Evolutionary conservation across 2,888 invertebrate species (phyloP).

Genomic region (Aquatica leii): DNA sequence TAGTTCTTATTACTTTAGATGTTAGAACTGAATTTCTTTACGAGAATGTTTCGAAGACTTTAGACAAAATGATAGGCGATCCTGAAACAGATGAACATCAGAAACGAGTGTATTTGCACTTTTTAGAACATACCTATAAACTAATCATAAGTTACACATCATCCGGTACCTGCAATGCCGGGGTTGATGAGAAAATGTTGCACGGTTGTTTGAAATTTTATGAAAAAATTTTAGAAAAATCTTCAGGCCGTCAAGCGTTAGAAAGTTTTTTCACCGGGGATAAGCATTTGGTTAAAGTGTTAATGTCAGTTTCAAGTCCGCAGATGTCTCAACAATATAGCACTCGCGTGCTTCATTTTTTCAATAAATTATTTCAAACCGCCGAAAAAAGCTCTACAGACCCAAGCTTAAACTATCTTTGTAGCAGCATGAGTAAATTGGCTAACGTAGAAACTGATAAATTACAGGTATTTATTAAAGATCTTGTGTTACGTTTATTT

Average conservation of each 20-base stretch:
- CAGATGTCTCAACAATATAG: slow-evolving; percentile 76
- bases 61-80: slow-evolving; percentile 71
- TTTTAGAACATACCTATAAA: slow-evolving; percentile 73
- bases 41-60: slow-evolving; percentile 68
- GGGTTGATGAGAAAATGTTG: slow-evolving; percentile 68
- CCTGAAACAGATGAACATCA: slow-evolving; percentile 72
- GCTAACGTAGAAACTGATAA: slow-evolving; percentile 70
- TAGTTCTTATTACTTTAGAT: slow-evolving; percentile 81
- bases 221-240: slow-evolving; percentile 84
- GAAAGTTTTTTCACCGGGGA: slow-evolving; percentile 80
- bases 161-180: slow-evolving; percentile 39
- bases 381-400: slow-evolving; percentile 71
- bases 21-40: slow-evolving; percentile 78
- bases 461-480: slow-evolving; percentile 60
- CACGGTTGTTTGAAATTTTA: slow-evolving; percentile 82
- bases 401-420: slow-evolving; percentile 71
- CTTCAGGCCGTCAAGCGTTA: slow-evolving; percentile 82
- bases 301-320: slow-evolving; percentile 82
- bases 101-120: slow-evolving; percentile 69
- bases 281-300: slow-evolving; percentile 77
- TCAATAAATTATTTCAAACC: slow-evolving; percentile 75
- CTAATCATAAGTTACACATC: slow-evolving; percentile 70
- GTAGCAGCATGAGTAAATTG: slow-evolving; percentile 72
- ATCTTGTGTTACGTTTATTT: not conserved
- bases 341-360: slow-evolving; percentile 81